These are phyloP conservation scores for Neomorphus geoffroyi DNA, from an alignment of 2,797 vertebrate genomes.

Conservation along the genomic window DNA sequence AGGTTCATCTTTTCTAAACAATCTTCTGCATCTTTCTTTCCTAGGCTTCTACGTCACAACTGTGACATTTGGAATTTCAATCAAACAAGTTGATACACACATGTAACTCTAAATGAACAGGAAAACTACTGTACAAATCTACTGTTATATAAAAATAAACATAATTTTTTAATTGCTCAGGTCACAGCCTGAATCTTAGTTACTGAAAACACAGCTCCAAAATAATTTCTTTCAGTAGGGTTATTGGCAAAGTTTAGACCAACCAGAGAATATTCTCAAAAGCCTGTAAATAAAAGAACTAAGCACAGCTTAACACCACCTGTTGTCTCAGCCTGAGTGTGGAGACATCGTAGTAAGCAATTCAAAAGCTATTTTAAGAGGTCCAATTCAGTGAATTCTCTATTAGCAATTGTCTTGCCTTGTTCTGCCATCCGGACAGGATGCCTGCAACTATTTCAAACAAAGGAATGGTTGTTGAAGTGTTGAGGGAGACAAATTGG, in stretches of 20 bases:
- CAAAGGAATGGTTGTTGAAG: background rate
- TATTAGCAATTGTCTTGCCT: background rate
- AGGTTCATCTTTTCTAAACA: background rate
- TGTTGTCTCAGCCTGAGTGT: background rate
- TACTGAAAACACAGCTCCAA: background rate
- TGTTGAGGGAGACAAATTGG: background rate
- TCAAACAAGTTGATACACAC: background rate
- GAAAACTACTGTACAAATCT: background rate
- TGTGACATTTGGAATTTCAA: background rate
- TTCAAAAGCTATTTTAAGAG: background rate
- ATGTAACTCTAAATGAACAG: background rate
- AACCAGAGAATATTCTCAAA: background rate
- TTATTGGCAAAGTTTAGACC: background rate
- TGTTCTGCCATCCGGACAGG: background rate
- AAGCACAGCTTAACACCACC: background rate
- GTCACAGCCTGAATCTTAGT: background rate
- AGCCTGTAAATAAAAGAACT: background rate
- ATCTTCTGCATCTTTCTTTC: background rate
- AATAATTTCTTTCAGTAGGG: background rate
- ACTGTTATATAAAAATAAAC: background rate
- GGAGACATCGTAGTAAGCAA: background rate
- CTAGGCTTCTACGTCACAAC: background rate
- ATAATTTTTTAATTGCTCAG: background rate
- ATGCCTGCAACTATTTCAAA: background rate
- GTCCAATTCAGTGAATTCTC: background rate